Evolutionary conservation across 2,797 vertebrate species (phyloP).

Genomic region (Pteronotus mesoamericanus): DNA sequence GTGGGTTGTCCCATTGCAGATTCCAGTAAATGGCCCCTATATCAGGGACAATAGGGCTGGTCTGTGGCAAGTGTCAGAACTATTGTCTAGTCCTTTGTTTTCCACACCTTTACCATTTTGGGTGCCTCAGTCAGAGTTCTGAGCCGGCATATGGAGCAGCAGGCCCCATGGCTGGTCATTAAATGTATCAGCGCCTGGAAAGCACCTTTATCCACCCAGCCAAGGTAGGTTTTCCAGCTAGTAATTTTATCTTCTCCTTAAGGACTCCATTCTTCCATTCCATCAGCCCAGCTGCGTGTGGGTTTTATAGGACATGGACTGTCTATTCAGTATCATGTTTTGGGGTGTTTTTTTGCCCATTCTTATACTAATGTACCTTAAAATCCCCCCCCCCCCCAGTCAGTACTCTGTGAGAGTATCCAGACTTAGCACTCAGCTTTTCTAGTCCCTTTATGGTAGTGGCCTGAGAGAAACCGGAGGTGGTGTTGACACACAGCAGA

Average conservation of each 20-base stretch:
- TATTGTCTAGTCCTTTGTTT: neutral
- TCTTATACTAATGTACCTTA: neutral
- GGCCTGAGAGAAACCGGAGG: neutral
- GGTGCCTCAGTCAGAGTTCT: neutral
- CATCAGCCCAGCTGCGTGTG: neutral
- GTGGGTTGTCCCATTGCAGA: neutral
- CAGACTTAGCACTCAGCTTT: neutral
- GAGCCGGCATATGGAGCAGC: neutral
- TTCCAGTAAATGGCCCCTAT: neutral
- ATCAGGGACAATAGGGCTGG: neutral
- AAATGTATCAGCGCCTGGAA: neutral
- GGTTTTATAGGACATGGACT: neutral
- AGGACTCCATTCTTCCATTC: no score
- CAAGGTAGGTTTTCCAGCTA: neutral
- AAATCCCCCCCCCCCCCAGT: neutral
- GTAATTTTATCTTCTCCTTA: neutral
- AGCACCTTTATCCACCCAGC: neutral
- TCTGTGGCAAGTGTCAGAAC: neutral
- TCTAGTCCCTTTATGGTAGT: neutral
- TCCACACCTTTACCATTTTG: neutral
- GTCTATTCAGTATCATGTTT: neutral
- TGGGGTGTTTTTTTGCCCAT: no score
- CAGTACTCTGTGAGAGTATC: neutral
- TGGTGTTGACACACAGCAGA: neutral
- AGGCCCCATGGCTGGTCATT: neutral